These are phyloP conservation scores for Ridgeia piscesae DNA, from an alignment of 1,140 invertebrate species.

Conservation along the genomic window DNA sequence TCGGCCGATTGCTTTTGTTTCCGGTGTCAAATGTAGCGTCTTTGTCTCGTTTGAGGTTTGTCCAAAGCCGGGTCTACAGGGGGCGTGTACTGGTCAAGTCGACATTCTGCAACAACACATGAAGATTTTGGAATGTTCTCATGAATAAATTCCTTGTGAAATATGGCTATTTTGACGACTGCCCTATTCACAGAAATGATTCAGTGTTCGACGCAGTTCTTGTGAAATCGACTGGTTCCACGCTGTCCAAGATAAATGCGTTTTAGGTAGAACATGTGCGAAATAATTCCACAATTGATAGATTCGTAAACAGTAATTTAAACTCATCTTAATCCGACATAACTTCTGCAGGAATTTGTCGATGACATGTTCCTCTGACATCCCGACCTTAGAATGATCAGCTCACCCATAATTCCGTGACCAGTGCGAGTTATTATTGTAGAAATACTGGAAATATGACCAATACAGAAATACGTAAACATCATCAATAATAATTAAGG, in stretches of 20 bases:
- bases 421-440: too few relatives aligned
- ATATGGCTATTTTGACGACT: neutral
- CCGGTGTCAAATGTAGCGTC: neutral
- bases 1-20: neutral
- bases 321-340: neutral
- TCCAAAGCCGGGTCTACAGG: neutral
- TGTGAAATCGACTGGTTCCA: neutral
- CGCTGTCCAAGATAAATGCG: neutral
- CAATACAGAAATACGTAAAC: neutral
- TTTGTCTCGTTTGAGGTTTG: neutral
- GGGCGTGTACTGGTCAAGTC: neutral
- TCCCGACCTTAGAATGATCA: neutral
- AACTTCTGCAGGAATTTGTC: neutral
- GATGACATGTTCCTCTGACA: neutral
- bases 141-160: neutral
- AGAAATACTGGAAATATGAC: neutral
- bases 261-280: neutral
- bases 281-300: neutral
- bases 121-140: neutral
- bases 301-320: neutral
- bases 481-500: too few relatives aligned
- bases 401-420: neutral
- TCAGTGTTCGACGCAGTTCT: neutral
- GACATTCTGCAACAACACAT: neutral
- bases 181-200: neutral